Conservation (phyloP, 2,888 invertebrate genomes). For the Hyppa rectilinea region DNA sequence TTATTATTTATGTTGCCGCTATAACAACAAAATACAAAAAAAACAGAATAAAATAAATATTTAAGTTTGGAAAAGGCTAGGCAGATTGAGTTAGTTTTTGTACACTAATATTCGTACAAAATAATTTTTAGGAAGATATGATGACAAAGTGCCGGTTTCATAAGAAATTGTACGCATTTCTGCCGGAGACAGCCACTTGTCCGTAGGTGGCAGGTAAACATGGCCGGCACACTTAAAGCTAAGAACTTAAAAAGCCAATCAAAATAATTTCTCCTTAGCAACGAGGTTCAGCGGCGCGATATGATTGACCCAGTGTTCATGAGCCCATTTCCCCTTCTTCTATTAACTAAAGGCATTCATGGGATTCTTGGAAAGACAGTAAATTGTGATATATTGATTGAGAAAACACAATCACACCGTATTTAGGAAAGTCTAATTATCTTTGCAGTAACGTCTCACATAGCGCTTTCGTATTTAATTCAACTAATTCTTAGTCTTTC, state of each 20-base stretch:
- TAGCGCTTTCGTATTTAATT: not conserved
- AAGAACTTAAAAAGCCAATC: constrained; percentile 12
- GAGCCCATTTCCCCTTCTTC: constrained; percentile 18
- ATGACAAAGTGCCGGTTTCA: not conserved
- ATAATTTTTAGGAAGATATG: not conserved
- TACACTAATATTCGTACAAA: not conserved
- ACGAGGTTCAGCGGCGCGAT: constrained; percentile 18
- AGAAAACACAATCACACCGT: not conserved
- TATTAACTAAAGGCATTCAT: constrained; percentile 1
- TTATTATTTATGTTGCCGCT: too few species aligned
- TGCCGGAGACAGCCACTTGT: not conserved
- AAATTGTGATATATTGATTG: not conserved
- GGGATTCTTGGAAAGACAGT: constrained; percentile 19
- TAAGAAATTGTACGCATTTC: not conserved
- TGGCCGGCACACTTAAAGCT: not conserved
- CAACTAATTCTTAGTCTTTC: too few species aligned
- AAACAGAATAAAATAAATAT: too few species aligned
- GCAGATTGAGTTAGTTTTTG: too few species aligned
- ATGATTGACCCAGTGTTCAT: constrained; percentile 22
- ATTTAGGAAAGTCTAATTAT: not conserved
- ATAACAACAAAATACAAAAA: too few species aligned
- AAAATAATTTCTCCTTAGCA: constrained; percentile 17
- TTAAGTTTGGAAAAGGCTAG: too few species aligned
- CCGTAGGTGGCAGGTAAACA: not conserved
- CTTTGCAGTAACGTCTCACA: not conserved